Evolutionary conservation across 2,888 invertebrate species (phyloP).

Genomic region (Melanotus villosus): DNA sequence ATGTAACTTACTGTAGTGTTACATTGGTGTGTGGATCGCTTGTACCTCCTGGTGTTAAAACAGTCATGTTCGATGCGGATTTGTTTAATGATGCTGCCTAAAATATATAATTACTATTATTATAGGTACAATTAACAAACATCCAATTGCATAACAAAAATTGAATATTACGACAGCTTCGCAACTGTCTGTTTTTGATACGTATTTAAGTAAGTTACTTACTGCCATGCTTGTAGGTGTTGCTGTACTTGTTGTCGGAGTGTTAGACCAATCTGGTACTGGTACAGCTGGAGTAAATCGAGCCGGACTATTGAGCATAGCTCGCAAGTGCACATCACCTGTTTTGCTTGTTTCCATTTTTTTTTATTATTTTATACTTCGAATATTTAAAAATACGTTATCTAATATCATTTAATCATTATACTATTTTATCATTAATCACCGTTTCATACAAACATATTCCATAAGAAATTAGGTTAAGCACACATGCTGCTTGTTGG

Average conservation of each 20-base stretch:
- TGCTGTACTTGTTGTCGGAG: constrained; percentile 36
- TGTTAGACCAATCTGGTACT: constrained; percentile 64
- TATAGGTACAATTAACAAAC: too few relatives aligned
- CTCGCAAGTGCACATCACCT: constrained; percentile 63
- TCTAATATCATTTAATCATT: too few relatives aligned
- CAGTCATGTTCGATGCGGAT: constrained; percentile 55
- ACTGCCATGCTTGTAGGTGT: constrained; percentile 39
- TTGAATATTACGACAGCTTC: too few relatives aligned
- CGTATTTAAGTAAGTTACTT: too few relatives aligned
- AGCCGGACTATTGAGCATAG: constrained; percentile 66
- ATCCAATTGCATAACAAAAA: too few relatives aligned
- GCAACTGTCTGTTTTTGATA: too few relatives aligned
- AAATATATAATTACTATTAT: too few relatives aligned
- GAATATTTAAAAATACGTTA: neutral
- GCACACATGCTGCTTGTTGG: too few relatives aligned
- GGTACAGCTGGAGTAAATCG: constrained; percentile 66
- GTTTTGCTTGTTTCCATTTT: too few relatives aligned
- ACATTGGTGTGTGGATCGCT: constrained; percentile 73
- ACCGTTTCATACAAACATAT: too few relatives aligned
- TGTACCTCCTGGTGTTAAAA: constrained; percentile 61
- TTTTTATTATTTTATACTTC: too few relatives aligned
- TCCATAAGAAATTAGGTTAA: neutral
- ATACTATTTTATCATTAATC: too few relatives aligned
- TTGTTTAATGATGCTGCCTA: constrained; percentile 6
- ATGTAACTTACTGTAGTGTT: constrained; percentile 63